A percentile compares a stretch with the other conserved stretches of the same genome.
Evolutionary conservation across 2,797 vertebrate species (phyloP).

Genomic region (Euthynnus affinis): DNA sequence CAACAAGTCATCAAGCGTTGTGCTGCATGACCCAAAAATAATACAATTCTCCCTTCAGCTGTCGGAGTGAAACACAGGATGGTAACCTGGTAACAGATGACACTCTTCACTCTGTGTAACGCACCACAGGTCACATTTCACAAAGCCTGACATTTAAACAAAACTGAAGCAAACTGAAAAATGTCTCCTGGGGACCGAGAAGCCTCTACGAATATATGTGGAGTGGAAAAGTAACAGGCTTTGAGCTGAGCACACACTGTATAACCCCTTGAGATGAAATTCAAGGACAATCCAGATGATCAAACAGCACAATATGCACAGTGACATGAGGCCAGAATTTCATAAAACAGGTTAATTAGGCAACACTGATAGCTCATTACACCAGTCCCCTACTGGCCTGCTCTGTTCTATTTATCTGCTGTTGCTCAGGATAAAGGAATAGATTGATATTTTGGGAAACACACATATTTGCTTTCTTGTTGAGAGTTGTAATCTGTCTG

Average conservation of each 20-base stretch:
- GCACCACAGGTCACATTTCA: constrained; percentile 16
- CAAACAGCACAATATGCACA: not conserved
- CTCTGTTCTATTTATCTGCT: constrained; percentile 22
- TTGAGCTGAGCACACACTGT: not conserved
- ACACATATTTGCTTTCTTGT: no score
- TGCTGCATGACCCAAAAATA: constrained; percentile 29
- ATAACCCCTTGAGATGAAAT: not conserved
- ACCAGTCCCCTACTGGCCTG: not conserved
- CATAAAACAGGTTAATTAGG: constrained; percentile 29
- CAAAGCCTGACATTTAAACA: constrained; percentile 31
- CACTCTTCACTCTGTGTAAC: not conserved
- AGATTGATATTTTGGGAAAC: not conserved
- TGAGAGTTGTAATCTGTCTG: not conserved
- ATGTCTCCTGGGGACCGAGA: not conserved
- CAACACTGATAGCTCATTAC: not conserved
- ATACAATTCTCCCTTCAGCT: constrained; percentile 22
- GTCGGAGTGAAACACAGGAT: not conserved
- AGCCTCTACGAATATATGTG: not conserved
- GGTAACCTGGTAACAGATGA: constrained; percentile 50
- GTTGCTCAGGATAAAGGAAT: not conserved
- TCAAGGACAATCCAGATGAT: constrained; percentile 1
- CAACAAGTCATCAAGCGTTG: not conserved
- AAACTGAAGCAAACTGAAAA: not conserved
- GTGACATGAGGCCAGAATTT: not conserved
- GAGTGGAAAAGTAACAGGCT: not conserved